phyloP scores from a whole-genome alignment of 2,797 vertebrate species.

The Neoniphon sammara region DNA sequence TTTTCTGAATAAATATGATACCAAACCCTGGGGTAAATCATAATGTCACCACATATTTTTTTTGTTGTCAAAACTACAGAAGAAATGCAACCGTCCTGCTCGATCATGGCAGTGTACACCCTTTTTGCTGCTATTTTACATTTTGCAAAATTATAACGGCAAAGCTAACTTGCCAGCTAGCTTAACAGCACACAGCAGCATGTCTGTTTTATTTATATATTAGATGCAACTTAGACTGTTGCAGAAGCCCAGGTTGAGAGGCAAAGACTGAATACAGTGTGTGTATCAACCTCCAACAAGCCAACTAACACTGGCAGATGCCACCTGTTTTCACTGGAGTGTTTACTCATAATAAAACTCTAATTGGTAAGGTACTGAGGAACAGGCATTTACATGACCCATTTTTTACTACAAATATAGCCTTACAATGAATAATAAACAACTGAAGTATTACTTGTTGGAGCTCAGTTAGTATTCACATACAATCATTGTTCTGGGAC shows the following conservation, averaged over 20 bases:
- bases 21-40: not conserved
- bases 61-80: not conserved
- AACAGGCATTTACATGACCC: not conserved
- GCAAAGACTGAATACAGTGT: not conserved
- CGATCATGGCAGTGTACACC: not conserved
- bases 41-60: not conserved
- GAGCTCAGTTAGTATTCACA: conserved; percentile 8
- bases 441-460: conserved; percentile 8
- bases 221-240: not conserved
- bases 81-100: not conserved
- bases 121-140: not conserved
- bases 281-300: not conserved
- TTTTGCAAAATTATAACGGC: not conserved
- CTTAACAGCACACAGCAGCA: not conserved
- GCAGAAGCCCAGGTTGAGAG: not conserved
- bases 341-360: not conserved
- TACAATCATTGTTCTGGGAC: conserved; percentile 18
- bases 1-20: not conserved
- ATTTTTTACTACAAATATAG: not conserved
- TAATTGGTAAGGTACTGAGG: not conserved
- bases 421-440: conserved; percentile 8
- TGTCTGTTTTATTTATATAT: not conserved
- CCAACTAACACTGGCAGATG: not conserved
- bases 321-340: not conserved
- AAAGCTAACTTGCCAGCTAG: not conserved